A percentile compares a stretch with the other conserved stretches of the same genome.
Conservation (phyloP, 2,888 invertebrate genomes). For the Rotaria macrura region DNA sequence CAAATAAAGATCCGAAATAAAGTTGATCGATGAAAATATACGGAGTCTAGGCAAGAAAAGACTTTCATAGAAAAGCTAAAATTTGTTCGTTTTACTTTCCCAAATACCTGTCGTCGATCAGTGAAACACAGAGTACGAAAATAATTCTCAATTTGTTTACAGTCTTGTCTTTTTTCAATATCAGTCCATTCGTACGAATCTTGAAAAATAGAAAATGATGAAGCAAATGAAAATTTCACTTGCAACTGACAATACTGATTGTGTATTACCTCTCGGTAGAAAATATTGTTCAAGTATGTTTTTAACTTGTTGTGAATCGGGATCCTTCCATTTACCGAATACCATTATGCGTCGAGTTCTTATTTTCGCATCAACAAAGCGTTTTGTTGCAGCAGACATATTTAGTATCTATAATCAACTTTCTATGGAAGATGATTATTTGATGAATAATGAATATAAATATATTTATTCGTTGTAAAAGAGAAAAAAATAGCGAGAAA, state of each 20-base stretch:
- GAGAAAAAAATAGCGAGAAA: not conserved
- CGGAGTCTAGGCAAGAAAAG: slow-evolving; percentile 40
- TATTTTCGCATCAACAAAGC: no score
- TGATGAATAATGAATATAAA: not conserved
- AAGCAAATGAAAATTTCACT: no score
- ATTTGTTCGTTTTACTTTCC: no score
- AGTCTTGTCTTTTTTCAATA: slow-evolving; percentile 45
- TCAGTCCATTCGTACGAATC: slow-evolving; percentile 41
- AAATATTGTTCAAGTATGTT: not conserved
- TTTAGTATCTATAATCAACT: not conserved
- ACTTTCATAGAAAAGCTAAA: no score
- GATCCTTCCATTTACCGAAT: not conserved
- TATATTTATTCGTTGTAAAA: not conserved
- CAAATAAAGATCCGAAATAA: slow-evolving; percentile 38
- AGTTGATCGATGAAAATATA: slow-evolving; percentile 42
- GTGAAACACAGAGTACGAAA: slow-evolving; percentile 44
- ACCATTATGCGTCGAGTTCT: no score
- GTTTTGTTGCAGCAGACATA: no score
- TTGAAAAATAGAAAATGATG: no score
- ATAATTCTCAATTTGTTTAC: slow-evolving; percentile 45
- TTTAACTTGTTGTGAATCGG: not conserved
- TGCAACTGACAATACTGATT: no score
- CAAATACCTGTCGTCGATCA: slow-evolving; percentile 35
- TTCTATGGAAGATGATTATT: not conserved
- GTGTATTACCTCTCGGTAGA: not conserved